Conservation (phyloP, 2,888 invertebrate genomes). For the Drosophila aldrichi region DNA sequence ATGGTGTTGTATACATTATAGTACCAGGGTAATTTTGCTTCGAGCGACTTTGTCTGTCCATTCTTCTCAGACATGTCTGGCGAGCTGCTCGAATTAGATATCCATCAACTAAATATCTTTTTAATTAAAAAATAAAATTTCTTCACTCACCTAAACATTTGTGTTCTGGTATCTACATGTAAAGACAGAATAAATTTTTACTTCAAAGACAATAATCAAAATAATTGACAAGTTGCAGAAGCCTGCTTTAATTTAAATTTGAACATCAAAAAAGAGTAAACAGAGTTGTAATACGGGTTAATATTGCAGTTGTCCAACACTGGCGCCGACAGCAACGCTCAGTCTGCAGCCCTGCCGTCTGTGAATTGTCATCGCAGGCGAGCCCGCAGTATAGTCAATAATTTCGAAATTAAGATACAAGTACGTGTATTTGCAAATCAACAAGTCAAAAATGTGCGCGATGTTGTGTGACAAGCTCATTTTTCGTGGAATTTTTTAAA, state of each 20-base stretch:
- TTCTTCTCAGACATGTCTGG: conserved; percentile 40
- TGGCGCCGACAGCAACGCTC: conserved; percentile 11
- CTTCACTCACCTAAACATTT: not conserved
- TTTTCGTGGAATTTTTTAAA: not conserved
- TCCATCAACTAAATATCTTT: not conserved
- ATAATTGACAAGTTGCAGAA: not conserved
- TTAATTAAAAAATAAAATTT: not conserved
- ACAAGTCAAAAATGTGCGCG: not conserved
- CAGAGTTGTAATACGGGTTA: conserved; percentile 11
- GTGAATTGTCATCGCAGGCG: conserved; percentile 13
- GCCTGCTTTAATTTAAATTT: conserved; percentile 30
- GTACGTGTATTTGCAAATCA: conserved; percentile 4
- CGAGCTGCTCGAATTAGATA: not conserved
- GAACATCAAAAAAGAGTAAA: not conserved
- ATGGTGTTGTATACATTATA: conserved; percentile 39
- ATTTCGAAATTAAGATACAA: conserved; percentile 41
- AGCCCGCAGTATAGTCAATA: conserved; percentile 46
- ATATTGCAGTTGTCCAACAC: conserved; percentile 27
- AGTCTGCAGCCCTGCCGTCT: conserved; percentile 33
- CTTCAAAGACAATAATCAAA: not conserved
- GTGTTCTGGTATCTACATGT: conserved; percentile 1
- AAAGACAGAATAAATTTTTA: not conserved
- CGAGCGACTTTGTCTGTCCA: not conserved
- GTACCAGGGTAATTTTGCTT: conserved; percentile 49
- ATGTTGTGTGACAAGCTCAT: not conserved